A percentile compares a stretch with the other conserved stretches of the same genome.
Conservation (phyloP, 1,140 invertebrate genomes). For the Drosophila willistoni region DNA sequence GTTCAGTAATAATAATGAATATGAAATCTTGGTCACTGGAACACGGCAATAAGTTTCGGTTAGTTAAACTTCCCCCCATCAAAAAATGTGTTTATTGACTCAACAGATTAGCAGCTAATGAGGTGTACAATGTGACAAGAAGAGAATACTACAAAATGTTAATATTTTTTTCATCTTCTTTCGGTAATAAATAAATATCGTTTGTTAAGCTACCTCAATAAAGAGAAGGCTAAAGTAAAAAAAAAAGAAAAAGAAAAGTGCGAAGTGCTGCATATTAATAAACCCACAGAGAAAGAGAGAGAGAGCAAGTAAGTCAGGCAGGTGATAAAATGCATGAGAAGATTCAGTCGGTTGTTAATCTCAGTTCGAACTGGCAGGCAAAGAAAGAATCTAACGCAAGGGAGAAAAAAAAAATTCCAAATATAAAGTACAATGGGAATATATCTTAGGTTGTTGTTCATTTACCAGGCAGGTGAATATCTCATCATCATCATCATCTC, state of each 20-base stretch:
- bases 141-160: conserved; percentile 34
- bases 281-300: conserved; percentile 12
- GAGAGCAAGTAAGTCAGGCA: too few relatives aligned
- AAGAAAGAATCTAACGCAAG: conserved; percentile 22
- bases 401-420: too few relatives aligned
- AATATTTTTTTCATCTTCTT: conserved; percentile 27
- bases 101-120: conserved; percentile 72
- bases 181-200: conserved; percentile 49
- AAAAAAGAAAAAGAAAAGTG: conserved; percentile 25
- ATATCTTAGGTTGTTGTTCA: conserved; percentile 36
- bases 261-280: conserved; percentile 69
- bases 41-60: conserved; percentile 35
- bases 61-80: not conserved
- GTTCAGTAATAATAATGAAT: conserved; percentile 7
- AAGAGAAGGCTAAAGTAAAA: too few relatives aligned
- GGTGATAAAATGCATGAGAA: conserved; percentile 17
- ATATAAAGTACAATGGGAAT: conserved; percentile 37
- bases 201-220: conserved; percentile 43
- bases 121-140: conserved; percentile 24
- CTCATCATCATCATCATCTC: conserved; percentile 43
- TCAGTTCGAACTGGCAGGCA: conserved; percentile 20
- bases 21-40: conserved; percentile 65
- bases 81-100: conserved; percentile 56
- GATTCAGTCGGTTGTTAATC: conserved; percentile 46
- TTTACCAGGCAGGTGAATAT: conserved; percentile 68